Percentiles rank a stretch among this genome's conserved stretches.
Conservation (phyloP, 2,888 invertebrate genomes). For the Atethmia centrago region DNA sequence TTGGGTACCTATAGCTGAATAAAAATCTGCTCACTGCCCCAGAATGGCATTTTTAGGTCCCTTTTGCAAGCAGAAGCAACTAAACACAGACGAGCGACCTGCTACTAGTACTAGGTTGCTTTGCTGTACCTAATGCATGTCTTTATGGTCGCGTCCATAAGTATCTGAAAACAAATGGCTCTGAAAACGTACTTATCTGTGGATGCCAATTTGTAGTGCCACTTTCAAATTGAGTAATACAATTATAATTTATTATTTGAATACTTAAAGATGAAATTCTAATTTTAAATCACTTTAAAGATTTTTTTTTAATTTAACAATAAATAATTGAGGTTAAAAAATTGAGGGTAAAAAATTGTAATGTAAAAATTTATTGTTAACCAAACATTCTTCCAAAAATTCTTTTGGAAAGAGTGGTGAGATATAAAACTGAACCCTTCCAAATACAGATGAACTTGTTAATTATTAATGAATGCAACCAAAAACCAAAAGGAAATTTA, state of each 20-base stretch:
- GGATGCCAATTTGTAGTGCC: not conserved
- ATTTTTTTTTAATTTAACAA: not conserved
- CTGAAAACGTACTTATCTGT: not conserved
- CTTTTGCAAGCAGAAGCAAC: not conserved
- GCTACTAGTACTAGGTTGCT: not conserved
- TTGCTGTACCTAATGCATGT: not conserved
- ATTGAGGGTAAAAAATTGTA: no score
- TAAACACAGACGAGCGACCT: not conserved
- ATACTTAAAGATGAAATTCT: not conserved
- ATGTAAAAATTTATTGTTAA: no score
- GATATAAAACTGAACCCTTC: not conserved
- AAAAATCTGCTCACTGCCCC: not conserved
- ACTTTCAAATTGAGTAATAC: not conserved
- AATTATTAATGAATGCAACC: not conserved
- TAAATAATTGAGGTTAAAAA: no score
- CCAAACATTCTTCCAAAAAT: no score
- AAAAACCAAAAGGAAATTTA: not conserved
- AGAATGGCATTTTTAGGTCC: not conserved
- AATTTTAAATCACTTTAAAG: not conserved
- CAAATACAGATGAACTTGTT: not conserved
- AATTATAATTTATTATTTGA: not conserved
- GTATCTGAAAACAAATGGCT: not conserved
- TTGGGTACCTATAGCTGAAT: not conserved
- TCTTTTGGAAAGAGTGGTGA: not conserved
- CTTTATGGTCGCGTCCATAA: no score